phyloP scores from a whole-genome alignment of 2,888 invertebrate genomes.

The Tetranychus piercei region DNA sequence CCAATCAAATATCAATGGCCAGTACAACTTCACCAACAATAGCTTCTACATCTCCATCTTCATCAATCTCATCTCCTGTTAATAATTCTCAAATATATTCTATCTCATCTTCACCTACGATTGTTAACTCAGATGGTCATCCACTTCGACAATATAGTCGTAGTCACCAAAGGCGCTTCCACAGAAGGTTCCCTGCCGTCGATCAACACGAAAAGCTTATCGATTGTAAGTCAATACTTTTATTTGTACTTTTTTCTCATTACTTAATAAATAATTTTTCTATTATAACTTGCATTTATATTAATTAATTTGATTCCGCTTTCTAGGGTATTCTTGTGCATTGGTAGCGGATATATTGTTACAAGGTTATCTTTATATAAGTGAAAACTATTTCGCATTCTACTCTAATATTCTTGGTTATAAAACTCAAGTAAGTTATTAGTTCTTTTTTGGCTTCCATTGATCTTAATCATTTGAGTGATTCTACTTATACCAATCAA shows the following conservation, averaged over 20 bases:
- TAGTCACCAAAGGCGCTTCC: constrained; percentile 24
- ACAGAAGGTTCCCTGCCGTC: constrained; percentile 25
- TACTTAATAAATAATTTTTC: neutral
- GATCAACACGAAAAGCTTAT: constrained; percentile 25
- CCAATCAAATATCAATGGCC: no score
- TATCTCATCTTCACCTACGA: neutral
- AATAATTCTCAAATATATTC: neutral
- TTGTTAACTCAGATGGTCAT: neutral
- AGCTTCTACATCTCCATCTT: neutral
- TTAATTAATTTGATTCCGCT: neutral
- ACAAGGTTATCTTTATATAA: constrained; percentile 82
- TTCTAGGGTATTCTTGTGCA: constrained; percentile 73
- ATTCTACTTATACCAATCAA: neutral
- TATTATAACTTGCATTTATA: neutral
- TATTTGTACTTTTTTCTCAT: neutral
- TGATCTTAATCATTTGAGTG: neutral
- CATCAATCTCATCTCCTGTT: neutral
- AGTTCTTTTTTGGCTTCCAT: neutral
- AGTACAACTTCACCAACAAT: no score
- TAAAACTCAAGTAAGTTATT: constrained; percentile 57
- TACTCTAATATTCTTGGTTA: constrained; percentile 89
- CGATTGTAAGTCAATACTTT: constrained; percentile 25
- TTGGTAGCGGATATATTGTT: constrained; percentile 74
- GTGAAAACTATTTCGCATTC: constrained; percentile 77
- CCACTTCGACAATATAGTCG: constrained; percentile 10